These are phyloP conservation scores for Lontra canadensis DNA, from an alignment of 2,113 vertebrate genomes.

Conservation along the genomic window DNA sequence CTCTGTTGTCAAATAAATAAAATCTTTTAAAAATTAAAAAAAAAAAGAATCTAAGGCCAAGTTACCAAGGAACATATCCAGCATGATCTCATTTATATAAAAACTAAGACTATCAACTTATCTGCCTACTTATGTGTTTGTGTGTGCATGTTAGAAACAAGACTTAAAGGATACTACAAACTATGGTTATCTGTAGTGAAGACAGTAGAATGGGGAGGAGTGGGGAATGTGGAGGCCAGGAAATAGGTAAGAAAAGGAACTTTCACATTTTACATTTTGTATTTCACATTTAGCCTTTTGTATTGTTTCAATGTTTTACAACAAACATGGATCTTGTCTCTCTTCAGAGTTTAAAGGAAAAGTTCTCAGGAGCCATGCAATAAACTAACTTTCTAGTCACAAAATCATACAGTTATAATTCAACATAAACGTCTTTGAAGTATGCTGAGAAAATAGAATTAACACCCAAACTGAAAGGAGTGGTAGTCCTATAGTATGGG, in stretches of 20 bases:
- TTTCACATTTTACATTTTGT: not conserved
- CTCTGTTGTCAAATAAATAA: too few relatives aligned
- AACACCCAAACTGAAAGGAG: not conserved
- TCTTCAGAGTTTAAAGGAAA: not conserved
- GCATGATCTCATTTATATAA: not conserved
- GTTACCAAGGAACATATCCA: not conserved
- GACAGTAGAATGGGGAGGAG: not conserved
- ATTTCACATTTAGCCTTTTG: not conserved
- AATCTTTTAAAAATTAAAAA: too few relatives aligned
- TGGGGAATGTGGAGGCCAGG: not conserved
- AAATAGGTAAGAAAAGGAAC: not conserved
- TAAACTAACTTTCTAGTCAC: not conserved
- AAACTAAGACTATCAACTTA: not conserved
- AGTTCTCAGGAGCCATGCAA: not conserved
- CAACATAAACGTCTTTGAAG: not conserved
- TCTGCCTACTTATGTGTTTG: not conserved
- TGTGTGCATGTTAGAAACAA: not conserved
- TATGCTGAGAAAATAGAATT: not conserved
- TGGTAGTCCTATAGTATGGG: not conserved
- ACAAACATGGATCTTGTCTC: not conserved
- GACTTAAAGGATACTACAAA: not conserved
- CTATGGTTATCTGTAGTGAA: not conserved
- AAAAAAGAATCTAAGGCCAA: not conserved
- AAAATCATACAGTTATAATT: conserved; percentile 21
- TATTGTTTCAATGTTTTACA: not conserved